phyloP scores from a whole-genome alignment of 2,113 vertebrate species.

The Eleginops maclovinus region DNA sequence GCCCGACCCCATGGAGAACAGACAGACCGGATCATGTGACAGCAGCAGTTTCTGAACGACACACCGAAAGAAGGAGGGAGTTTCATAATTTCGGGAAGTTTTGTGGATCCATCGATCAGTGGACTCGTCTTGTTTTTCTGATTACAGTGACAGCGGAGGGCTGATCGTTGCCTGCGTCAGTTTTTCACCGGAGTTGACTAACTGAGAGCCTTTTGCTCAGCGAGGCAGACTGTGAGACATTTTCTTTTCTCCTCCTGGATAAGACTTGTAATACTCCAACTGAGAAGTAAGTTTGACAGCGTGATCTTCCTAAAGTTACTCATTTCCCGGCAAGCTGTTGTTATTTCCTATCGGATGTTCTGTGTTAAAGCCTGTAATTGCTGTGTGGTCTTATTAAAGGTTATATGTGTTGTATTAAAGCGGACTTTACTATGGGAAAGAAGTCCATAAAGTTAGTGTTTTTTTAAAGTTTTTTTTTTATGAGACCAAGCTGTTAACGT shows the following conservation, averaged over 20 bases:
- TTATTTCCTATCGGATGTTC: neutral
- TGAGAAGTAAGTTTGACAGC: slow-evolving; percentile 53
- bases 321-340: neutral
- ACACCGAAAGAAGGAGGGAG: slow-evolving; percentile 21
- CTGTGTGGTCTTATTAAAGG: slow-evolving; percentile 12
- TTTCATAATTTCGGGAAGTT: slow-evolving; percentile 75
- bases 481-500: slow-evolving; percentile 2
- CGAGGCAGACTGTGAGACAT: too few relatives aligned
- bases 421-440: slow-evolving; percentile 1
- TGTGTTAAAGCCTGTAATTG: neutral
- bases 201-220: neutral
- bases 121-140: slow-evolving; percentile 31
- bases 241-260: slow-evolving; percentile 33
- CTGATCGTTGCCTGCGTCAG: slow-evolving; percentile 62
- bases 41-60: slow-evolving; percentile 63
- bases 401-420: neutral
- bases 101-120: slow-evolving; percentile 60
- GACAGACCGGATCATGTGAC: slow-evolving; percentile 77
- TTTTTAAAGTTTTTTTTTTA: neutral
- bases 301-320: neutral
- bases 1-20: slow-evolving; percentile 67
- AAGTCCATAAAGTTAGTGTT: slow-evolving; percentile 21
- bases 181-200: slow-evolving; percentile 47
- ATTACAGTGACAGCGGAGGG: slow-evolving; percentile 54
- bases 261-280: slow-evolving; percentile 16